Percentiles rank a stretch among this genome's conserved stretches.
phyloP scores from a whole-genome alignment of 2,113 vertebrate genomes.

The Tauraco erythrolophus region DNA sequence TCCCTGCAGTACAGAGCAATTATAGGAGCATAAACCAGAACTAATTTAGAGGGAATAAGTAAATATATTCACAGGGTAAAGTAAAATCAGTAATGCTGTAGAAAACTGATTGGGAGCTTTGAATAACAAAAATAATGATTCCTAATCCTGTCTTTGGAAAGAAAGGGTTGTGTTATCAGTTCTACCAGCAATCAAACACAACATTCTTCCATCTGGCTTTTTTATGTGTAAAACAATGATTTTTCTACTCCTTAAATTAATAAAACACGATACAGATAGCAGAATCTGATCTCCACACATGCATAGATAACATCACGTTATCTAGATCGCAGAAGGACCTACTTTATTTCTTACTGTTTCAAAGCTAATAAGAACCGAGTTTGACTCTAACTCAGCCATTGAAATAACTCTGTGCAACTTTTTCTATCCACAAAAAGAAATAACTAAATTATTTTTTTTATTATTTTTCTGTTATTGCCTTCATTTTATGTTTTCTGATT shows the following conservation, averaged over 20 bases:
- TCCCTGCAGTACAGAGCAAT: not conserved
- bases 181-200: not conserved
- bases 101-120: not conserved
- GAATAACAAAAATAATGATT: not conserved
- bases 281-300: not conserved
- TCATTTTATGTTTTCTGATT: not conserved
- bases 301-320: not conserved
- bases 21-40: not conserved
- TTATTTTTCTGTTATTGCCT: not conserved
- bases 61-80: not conserved
- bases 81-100: not conserved
- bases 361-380: not conserved
- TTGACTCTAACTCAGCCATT: not conserved
- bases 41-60: not conserved
- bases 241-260: not conserved
- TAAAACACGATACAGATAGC: not conserved
- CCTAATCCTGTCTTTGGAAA: not conserved
- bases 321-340: not conserved
- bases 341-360: not conserved
- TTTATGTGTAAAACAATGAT: not conserved
- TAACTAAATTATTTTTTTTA: not conserved
- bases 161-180: not conserved
- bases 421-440: not conserved
- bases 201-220: not conserved
- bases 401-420: not conserved